Evolutionary conservation across 2,888 invertebrate genomes (phyloP).

Genomic region (Melipona bicolor): DNA sequence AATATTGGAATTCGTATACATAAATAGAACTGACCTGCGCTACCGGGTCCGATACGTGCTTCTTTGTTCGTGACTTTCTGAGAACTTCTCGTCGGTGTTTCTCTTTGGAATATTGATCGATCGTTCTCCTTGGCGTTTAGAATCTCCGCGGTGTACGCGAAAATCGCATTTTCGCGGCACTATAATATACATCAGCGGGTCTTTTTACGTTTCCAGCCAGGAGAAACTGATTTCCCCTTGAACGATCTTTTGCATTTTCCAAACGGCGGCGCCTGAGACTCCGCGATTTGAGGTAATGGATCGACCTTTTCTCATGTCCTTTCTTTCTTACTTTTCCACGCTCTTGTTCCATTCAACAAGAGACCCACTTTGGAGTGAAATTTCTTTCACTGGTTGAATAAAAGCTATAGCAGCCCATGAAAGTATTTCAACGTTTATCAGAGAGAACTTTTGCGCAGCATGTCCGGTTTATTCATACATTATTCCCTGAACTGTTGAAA

Average conservation of each 20-base stretch:
- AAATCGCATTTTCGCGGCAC: slow-evolving; percentile 24
- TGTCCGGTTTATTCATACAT: too few species aligned
- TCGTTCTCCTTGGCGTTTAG: slow-evolving; percentile 4
- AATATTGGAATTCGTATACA: slow-evolving; percentile 31
- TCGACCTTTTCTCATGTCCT: background rate
- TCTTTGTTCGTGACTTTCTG: slow-evolving; percentile 33
- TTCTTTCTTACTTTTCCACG: background rate
- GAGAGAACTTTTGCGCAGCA: too few species aligned
- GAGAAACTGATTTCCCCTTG: background rate
- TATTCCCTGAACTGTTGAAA: too few species aligned
- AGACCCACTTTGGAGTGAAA: background rate
- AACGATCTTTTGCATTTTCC: slow-evolving; percentile 8
- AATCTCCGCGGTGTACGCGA: background rate
- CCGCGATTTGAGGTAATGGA: background rate
- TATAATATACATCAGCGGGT: background rate
- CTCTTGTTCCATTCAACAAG: background rate
- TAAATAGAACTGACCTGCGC: slow-evolving; percentile 57
- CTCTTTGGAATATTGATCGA: slow-evolving; percentile 33
- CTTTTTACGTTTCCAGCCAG: background rate
- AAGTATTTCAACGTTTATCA: background rate
- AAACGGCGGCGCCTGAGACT: background rate
- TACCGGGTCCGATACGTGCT: slow-evolving; percentile 20
- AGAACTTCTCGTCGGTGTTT: slow-evolving; percentile 6
- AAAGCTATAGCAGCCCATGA: background rate
- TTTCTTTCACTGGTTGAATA: background rate